These are phyloP conservation scores for Gracilinanus agilis DNA, from an alignment of 2,113 vertebrate genomes.

Conservation along the genomic window DNA sequence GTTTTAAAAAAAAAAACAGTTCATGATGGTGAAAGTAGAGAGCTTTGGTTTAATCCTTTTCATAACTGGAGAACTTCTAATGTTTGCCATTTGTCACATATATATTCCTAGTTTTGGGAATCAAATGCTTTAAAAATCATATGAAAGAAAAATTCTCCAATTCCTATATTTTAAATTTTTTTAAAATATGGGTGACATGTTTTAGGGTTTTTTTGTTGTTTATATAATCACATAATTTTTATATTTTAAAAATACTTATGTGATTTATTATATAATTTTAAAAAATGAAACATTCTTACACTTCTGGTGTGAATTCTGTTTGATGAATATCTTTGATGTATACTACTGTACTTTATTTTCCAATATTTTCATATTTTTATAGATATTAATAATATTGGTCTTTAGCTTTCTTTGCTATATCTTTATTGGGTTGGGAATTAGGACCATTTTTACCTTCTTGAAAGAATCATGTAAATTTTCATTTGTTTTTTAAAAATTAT, in stretches of 20 bases:
- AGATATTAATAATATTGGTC: background rate
- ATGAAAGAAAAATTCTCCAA: background rate
- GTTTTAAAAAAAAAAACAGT: background rate
- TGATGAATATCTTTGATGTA: background rate
- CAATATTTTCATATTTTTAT: background rate
- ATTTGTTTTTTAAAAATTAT: background rate
- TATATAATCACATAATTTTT: background rate
- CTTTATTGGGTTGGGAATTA: background rate
- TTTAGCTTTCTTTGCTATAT: background rate
- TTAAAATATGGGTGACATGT: background rate
- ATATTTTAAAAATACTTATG: background rate
- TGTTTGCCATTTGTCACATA: background rate
- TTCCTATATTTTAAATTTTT: too few species aligned
- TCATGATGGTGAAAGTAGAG: background rate
- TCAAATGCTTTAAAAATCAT: background rate
- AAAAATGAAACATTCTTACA: background rate
- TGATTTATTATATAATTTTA: background rate
- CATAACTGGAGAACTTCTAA: background rate
- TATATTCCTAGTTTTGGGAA: background rate
- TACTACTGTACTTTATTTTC: background rate
- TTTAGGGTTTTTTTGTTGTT: background rate
- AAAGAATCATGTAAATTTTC: background rate
- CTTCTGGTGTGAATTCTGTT: background rate
- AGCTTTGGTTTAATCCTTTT: background rate
- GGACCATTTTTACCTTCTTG: background rate